Percentiles rank a stretch among this genome's conserved stretches.
Evolutionary conservation across 35 echinoderm and acorn worm genomes (phyloP).

Genomic region (Amphiura filiformis): DNA sequence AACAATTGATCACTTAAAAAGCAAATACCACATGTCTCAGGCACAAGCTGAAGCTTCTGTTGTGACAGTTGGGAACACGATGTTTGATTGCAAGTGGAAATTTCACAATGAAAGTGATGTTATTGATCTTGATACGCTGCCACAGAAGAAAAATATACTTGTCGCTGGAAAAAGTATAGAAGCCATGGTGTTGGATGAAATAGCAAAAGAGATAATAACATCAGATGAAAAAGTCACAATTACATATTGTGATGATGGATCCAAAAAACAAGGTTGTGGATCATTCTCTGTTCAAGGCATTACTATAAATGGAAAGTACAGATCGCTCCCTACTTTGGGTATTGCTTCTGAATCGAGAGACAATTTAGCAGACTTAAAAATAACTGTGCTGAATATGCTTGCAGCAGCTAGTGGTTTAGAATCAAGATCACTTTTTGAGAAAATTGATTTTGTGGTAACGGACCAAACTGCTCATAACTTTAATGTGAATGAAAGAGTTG

Average conservation of each 20-base stretch:
- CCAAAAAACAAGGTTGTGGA: conserved; percentile 19
- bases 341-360: conserved; percentile 8
- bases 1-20: conserved; percentile 12
- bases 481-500: conserved; percentile 6
- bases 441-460: background rate
- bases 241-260: conserved; percentile 19
- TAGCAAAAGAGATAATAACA: conserved; percentile 21
- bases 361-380: background rate
- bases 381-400: background rate
- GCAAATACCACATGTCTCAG: conserved; percentile 1
- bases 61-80: conserved; percentile 17
- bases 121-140: conserved; percentile 17
- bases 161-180: conserved; percentile 26
- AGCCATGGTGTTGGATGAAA: conserved; percentile 17
- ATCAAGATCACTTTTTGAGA: conserved; percentile 10
- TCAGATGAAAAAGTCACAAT: conserved; percentile 12
- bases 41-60: background rate
- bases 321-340: background rate
- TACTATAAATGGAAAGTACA: conserved; percentile 12
- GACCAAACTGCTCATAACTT: conserved; percentile 11
- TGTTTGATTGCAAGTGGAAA: conserved; percentile 16
- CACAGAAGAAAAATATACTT: background rate
- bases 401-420: conserved; percentile 4
- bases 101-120: conserved; percentile 1
- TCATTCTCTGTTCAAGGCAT: conserved; percentile 15